A percentile compares a stretch with the other conserved stretches of the same genome.
Evolutionary conservation across 1,140 invertebrate species (phyloP).

Genomic region (Tachypleus tridentatus): DNA sequence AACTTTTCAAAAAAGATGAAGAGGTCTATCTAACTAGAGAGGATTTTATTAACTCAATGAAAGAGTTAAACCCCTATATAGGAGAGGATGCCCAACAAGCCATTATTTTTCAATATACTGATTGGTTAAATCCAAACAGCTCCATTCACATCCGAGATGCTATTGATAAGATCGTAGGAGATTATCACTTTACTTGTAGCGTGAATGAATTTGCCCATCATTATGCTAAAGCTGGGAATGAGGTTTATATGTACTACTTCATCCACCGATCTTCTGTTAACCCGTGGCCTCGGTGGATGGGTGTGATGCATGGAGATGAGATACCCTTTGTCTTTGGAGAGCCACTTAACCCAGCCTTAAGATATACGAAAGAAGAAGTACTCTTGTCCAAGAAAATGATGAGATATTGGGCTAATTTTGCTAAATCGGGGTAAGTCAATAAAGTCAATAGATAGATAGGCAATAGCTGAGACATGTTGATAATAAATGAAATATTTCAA

Average conservation of each 20-base stretch:
- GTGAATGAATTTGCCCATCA: conserved; percentile 76
- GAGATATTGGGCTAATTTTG: conserved; percentile 91
- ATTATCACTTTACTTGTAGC: conserved; percentile 90
- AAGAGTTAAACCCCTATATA: conserved; percentile 67
- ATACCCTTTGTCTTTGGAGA: conserved; percentile 90
- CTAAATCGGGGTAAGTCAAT: conserved; percentile 66
- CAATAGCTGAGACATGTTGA: too few relatives aligned
- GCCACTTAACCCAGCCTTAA: conserved; percentile 61
- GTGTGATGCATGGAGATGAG: conserved; percentile 90
- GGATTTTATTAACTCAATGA: conserved; percentile 59
- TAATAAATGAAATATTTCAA: too few relatives aligned
- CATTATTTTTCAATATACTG: conserved; percentile 75
- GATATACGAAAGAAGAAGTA: conserved; percentile 63
- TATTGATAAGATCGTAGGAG: conserved; percentile 87
- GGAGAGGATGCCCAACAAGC: conserved; percentile 61
- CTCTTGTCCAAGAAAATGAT: conserved; percentile 73
- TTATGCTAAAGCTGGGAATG: conserved; percentile 73
- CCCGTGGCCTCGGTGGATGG: conserved; percentile 91
- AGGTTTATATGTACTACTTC: conserved; percentile 91
- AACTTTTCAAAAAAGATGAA: conserved; percentile 44
- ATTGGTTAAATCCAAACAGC: conserved; percentile 78
- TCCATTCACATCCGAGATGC: conserved; percentile 64
- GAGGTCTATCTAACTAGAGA: conserved; percentile 59
- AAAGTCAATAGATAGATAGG: too few relatives aligned
- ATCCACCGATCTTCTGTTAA: conserved; percentile 70